phyloP scores from a whole-genome alignment of 2,797 vertebrate species.

The Lacerta bilineata region DNA sequence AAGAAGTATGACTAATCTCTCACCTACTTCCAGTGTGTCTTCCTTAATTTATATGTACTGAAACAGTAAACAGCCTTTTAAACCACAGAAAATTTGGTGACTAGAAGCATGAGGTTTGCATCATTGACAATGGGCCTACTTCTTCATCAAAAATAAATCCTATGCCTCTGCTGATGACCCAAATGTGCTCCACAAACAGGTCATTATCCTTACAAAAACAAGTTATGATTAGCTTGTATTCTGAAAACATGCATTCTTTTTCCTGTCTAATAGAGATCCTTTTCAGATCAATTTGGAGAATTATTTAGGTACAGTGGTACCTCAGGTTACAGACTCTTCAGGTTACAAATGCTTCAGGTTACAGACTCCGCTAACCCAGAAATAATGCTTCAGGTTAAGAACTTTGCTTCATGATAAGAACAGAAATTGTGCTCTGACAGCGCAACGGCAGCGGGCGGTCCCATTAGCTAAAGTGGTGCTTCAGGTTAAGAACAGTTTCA shows the following conservation, averaged over 20 bases:
- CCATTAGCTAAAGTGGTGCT: too few relatives aligned
- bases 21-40: constrained; percentile 55
- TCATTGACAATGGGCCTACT: constrained; percentile 47
- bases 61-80: constrained; percentile 56
- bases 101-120: constrained; percentile 51
- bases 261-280: background rate
- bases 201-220: background rate
- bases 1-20: constrained; percentile 66
- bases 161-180: constrained; percentile 27
- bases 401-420: too few relatives aligned
- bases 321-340: too few relatives aligned
- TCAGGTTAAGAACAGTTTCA: too few relatives aligned
- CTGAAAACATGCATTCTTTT: background rate
- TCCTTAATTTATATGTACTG: constrained; percentile 60
- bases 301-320: background rate
- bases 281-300: background rate
- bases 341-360: too few relatives aligned
- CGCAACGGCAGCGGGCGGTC: too few relatives aligned
- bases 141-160: constrained; percentile 32
- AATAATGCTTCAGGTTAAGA: too few relatives aligned
- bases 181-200: constrained; percentile 28
- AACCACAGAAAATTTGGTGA: constrained; percentile 46
- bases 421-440: too few relatives aligned
- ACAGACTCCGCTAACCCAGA: too few relatives aligned
- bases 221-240: background rate